Evolutionary conservation across 2,888 invertebrate genomes (phyloP), one percentile per base, ranked within the genome.

Genomic region (Drosophila peninsularis): DNA sequence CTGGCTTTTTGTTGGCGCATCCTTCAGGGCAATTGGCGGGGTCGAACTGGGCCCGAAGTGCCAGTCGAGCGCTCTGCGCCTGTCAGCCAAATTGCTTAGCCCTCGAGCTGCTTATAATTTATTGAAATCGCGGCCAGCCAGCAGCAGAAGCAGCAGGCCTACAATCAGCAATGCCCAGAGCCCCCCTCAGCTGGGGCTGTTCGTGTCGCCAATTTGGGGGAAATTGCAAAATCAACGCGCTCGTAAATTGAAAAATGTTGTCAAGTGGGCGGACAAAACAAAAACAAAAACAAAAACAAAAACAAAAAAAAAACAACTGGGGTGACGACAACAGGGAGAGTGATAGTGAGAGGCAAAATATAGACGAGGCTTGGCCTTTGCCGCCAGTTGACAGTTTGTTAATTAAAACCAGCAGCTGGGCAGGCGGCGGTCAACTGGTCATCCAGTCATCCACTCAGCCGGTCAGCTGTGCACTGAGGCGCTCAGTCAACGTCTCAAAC

Each of bases 341-440:
- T 32, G 44, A 36, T 19, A 19, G 32, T 32, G 19, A 13, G 14
- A 30, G 36, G 21, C 37, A 55, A 67, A 61, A 50, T 50, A 63
- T 47, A 39, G 47, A 62, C 41, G 41, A 62, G 19, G 39, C 60
- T 61, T 56, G 71, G 58, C 71, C 50, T 58, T 65, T 77, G 71
- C 76, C 63, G 74, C 54, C 66, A 62, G 87, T 80, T 88, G 84
- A 88, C 84, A 89, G 89, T 84, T 85, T 89, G 84, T 85, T 85
- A 85, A 85, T 85, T 85, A 85, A 85, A 85, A 85, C 69, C 82
- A 84, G 89, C 76, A 89, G 71, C 78, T 62, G 69, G 63, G 39
- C 58, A 64, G 66, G 61, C 74, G 55, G 66, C 56, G 69, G 73
- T 57, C 69, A 70, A 67, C 67, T 72, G 69, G 70, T 70, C 80